A percentile compares a stretch with the other conserved stretches of the same genome.
These are phyloP conservation scores for Atta colombica DNA, from an alignment of 1,140 invertebrate species.

Conservation along the genomic window DNA sequence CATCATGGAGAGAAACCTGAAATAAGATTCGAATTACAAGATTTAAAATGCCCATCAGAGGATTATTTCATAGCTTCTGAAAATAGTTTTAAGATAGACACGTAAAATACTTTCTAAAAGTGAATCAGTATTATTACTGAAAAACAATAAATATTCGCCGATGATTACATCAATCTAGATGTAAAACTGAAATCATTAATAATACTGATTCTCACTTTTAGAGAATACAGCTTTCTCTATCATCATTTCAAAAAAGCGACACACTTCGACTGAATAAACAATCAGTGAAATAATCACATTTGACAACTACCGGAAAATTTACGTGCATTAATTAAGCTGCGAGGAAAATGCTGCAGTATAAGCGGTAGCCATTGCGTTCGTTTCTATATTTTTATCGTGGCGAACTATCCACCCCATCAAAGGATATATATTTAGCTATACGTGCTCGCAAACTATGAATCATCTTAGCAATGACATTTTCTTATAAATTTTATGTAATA, in stretches of 20 bases:
- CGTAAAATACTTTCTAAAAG: too few relatives aligned
- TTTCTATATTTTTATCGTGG: slow-evolving; percentile 2
- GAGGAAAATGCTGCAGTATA: not conserved
- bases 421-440: slow-evolving; percentile 30
- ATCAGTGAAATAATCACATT: slow-evolving; percentile 6
- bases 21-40: too few relatives aligned
- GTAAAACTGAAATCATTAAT: too few relatives aligned
- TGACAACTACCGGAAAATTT: not conserved
- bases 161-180: too few relatives aligned
- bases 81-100: not conserved
- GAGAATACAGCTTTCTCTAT: slow-evolving; percentile 32
- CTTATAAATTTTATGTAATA: slow-evolving; percentile 61
- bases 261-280: not conserved
- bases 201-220: too few relatives aligned
- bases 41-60: too few relatives aligned
- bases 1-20: too few relatives aligned
- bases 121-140: too few relatives aligned
- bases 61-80: not conserved
- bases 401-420: not conserved
- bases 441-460: slow-evolving; percentile 31
- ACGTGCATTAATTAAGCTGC: not conserved
- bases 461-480: slow-evolving; percentile 64
- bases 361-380: not conserved
- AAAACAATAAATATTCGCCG: too few relatives aligned
- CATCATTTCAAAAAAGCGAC: slow-evolving; percentile 29